Evolutionary conservation across 2,888 invertebrate species (phyloP), one percentile per base, ranked within the genome.

Genomic region (Pristionchus mayeri): DNA sequence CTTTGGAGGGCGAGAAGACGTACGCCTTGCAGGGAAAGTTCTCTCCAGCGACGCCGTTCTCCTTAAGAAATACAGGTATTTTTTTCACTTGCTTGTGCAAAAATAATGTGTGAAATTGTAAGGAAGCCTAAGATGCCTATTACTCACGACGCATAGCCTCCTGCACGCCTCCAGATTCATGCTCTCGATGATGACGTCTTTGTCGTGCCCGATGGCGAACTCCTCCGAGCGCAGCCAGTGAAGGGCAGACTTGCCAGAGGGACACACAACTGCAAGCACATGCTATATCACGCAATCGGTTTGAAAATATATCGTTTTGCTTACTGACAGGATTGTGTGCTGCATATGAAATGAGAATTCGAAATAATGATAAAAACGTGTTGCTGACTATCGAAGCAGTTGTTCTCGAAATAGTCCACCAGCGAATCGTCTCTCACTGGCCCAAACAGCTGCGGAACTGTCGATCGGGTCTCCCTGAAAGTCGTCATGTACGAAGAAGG

Each of bases 381-480:
- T 57, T 7, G n/a, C 86, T 85, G 54, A 91, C 92, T 90, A 75
- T 91, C 91, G 30, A 87, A 88, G 85, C 92, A 92, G 82, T 91
- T 90, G 85, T 91, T 93, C 84, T 92, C 92, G 52, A 92, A 93
- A 84, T 92, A 92, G 85, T 92, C 92, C 24, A 92, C 92, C 18
- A 90, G 40, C 6, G 89, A 87, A 27, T 89, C 89, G 27, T 88
- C 86, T 0, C 87, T 89, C 37, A 90, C 88, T 40, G 83, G 71
- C 0, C 50, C 50, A 52, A 83, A 83, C 16, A 83, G 83, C 16
- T 30, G 34, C 18, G 83, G 71, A 0, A 37, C 71, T 7, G 83
- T 83, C 1, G 24, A 24, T 2, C 71, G 48, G 2, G 83, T 83
- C n/a, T 83, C 83, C 11, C 81, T 80, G 57, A 48, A 50, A 9